Conservation (phyloP, 92 coral and sea anemone genomes). For the Micromussa lordhowensis region DNA sequence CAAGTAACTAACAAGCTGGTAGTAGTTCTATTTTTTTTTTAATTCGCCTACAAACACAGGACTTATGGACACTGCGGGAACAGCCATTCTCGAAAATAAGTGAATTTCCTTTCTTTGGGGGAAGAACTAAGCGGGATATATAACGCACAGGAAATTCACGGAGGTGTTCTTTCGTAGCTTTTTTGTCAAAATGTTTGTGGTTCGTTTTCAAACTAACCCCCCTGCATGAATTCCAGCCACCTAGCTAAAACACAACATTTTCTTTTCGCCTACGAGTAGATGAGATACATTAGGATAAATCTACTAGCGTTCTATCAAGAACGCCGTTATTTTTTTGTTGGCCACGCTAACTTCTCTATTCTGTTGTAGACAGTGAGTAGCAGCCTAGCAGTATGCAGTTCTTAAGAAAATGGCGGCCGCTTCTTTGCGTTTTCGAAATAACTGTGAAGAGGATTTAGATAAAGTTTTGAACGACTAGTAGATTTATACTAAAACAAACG, state of each 20-base stretch:
- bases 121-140: not conserved
- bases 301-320: no score
- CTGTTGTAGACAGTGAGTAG: no score
- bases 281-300: not conserved
- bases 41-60: not conserved
- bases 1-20: not conserved
- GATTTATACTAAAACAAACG: no score
- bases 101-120: not conserved
- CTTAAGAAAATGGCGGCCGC: no score
- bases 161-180: not conserved
- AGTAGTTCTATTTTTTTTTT: not conserved
- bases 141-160: not conserved
- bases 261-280: not conserved
- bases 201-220: not conserved
- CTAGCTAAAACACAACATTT: not conserved
- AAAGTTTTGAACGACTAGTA: no score
- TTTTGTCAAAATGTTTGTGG: not conserved
- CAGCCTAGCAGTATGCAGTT: no score
- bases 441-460: no score
- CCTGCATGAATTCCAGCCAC: not conserved
- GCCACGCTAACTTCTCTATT: no score
- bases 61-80: not conserved
- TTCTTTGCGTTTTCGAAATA: no score
- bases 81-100: not conserved
- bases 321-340: no score